Evolutionary conservation across 2,113 vertebrate genomes (phyloP).

Genomic region (Epinephelus lanceolatus): DNA sequence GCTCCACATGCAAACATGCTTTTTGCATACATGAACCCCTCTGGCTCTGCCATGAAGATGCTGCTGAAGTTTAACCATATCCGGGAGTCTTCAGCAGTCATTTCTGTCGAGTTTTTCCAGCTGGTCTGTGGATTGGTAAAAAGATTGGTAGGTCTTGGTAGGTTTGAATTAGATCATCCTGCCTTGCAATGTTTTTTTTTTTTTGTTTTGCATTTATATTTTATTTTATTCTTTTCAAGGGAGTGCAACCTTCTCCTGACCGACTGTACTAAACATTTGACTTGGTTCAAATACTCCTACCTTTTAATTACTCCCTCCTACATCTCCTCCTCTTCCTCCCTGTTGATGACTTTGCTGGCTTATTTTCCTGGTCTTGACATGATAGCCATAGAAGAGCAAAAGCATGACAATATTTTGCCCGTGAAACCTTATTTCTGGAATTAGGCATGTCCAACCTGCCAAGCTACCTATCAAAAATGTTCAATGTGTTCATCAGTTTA

Average conservation of each 20-base stretch:
- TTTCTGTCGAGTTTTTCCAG: slow-evolving; percentile 56
- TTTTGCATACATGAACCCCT: slow-evolving; percentile 69
- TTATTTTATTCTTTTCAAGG: slow-evolving; percentile 50
- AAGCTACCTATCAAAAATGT: slow-evolving; percentile 38
- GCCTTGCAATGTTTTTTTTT: slow-evolving; percentile 75
- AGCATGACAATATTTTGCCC: slow-evolving; percentile 45
- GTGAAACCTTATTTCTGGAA: slow-evolving; percentile 38
- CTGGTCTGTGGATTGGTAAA: slow-evolving; percentile 70
- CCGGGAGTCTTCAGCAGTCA: slow-evolving; percentile 61
- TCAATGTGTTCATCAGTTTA: slow-evolving; percentile 46
- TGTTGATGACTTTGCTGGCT: slow-evolving; percentile 54
- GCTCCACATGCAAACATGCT: slow-evolving; percentile 77
- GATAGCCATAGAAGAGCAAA: slow-evolving; percentile 28
- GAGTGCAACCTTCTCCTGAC: slow-evolving; percentile 32
- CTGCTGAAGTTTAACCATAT: slow-evolving; percentile 55
- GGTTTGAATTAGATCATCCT: slow-evolving; percentile 89
- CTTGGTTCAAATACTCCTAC: slow-evolving; percentile 31
- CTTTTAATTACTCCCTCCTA: slow-evolving; percentile 31
- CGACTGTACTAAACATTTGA: slow-evolving; percentile 33
- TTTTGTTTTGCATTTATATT: slow-evolving; percentile 47
- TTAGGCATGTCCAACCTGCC: slow-evolving; percentile 35
- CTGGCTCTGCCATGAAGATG: slow-evolving; percentile 57
- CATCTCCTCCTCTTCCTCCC: slow-evolving; percentile 38
- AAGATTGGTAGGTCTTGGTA: slow-evolving; percentile 67
- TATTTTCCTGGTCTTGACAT: slow-evolving; percentile 58